phyloP scores from a whole-genome alignment of 2,888 invertebrate genomes.

The Linnaemya vulpina region DNA sequence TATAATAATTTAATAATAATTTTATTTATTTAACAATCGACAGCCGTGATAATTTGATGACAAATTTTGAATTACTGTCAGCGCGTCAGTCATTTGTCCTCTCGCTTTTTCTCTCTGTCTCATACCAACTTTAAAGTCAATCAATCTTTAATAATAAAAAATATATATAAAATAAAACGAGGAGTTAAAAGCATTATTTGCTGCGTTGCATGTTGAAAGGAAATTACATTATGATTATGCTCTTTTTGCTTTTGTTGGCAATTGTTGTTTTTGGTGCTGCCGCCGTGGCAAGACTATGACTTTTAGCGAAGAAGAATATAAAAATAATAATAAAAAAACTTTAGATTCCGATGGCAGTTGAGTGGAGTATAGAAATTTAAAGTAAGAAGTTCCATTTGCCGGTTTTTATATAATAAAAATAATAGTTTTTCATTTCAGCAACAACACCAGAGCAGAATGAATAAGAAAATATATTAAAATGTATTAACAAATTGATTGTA shows the following conservation, averaged over 20 bases:
- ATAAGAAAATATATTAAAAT: background rate
- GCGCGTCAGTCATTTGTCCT: background rate
- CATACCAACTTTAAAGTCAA: background rate
- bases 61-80: conserved; percentile 57
- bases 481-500: conserved; percentile 16
- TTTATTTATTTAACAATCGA: conserved; percentile 59
- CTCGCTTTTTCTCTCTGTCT: background rate
- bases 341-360: conserved; percentile 16
- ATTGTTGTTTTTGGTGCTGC: conserved; percentile 1
- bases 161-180: background rate
- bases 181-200: conserved; percentile 30
- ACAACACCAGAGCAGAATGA: background rate
- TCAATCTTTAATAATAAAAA: conserved; percentile 26
- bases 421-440: conserved; percentile 31
- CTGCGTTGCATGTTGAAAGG: conserved; percentile 63
- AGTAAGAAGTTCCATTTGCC: conserved; percentile 22
- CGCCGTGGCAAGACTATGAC: conserved; percentile 39
- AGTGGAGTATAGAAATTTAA: background rate
- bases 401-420: conserved; percentile 38
- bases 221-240: conserved; percentile 64
- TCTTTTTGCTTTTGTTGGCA: conserved; percentile 13
- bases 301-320: conserved; percentile 19
- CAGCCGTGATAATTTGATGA: conserved; percentile 57
- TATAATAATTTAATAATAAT: conserved; percentile 47
- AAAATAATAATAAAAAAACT: background rate